phyloP scores from a whole-genome alignment of 2,113 vertebrate genomes.

The Gymnobelideus leadbeateri region DNA sequence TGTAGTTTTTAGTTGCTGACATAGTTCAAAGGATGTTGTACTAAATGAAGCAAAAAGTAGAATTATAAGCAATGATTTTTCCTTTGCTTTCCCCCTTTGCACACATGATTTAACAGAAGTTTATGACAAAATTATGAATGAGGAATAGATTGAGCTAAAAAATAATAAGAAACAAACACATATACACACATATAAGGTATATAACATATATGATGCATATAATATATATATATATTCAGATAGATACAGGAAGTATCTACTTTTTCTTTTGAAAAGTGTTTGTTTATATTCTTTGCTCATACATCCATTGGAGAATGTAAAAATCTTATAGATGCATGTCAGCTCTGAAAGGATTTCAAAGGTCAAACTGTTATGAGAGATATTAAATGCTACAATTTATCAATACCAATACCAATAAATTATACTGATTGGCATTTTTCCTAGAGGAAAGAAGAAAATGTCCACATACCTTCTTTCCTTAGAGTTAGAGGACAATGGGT shows the following conservation, averaged over 20 bases:
- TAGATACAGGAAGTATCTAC: background rate
- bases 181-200: too few species aligned
- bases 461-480: background rate
- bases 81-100: conserved; percentile 58
- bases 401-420: background rate
- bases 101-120: conserved; percentile 49
- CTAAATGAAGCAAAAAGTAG: conserved; percentile 55
- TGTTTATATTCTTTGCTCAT: background rate
- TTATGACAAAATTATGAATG: conserved; percentile 57
- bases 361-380: background rate
- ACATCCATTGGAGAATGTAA: background rate
- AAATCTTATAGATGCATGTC: background rate
- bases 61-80: conserved; percentile 55
- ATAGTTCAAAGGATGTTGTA: conserved; percentile 54
- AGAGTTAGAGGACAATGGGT: background rate
- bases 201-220: too few species aligned
- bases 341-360: background rate
- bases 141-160: conserved; percentile 37
- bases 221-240: background rate
- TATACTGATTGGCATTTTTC: background rate
- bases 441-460: background rate
- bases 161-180: background rate
- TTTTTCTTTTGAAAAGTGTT: background rate
- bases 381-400: background rate
- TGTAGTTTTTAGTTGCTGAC: conserved; percentile 36